A percentile compares a stretch with the other conserved stretches of the same genome.
phyloP scores from a whole-genome alignment of 1,140 invertebrate species.

The Drosophila santomea region DNA sequence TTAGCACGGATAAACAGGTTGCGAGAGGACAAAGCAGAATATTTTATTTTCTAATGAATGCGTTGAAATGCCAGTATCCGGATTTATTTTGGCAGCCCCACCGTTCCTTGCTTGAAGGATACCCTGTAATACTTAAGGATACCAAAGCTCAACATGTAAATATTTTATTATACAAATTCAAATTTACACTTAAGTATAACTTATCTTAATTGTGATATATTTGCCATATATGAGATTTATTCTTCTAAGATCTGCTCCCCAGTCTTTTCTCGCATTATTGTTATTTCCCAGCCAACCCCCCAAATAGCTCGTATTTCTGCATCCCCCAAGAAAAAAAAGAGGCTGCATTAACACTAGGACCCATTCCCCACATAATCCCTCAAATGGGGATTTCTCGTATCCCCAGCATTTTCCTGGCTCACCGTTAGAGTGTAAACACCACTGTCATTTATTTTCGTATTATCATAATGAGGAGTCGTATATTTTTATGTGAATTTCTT shows the following conservation, averaged over 20 bases:
- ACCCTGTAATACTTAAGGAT: conserved; percentile 9
- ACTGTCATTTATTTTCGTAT: conserved; percentile 84
- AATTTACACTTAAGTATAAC: too few relatives aligned
- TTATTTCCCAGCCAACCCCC: conserved; percentile 13
- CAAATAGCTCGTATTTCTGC: conserved; percentile 9
- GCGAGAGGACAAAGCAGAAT: conserved; percentile 55
- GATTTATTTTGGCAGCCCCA: conserved; percentile 32
- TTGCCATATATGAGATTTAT: neutral
- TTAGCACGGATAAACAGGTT: conserved; percentile 23
- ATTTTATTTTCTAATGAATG: conserved; percentile 76
- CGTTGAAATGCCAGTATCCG: conserved; percentile 63
- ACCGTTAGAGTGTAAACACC: conserved; percentile 64
- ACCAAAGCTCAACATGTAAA: too few relatives aligned
- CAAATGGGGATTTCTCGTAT: neutral
- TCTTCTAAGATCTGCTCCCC: neutral
- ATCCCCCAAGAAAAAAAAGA: conserved; percentile 8
- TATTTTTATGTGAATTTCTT: conserved; percentile 83
- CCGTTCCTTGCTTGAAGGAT: neutral
- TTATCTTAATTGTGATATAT: too few relatives aligned
- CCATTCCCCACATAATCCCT: conserved; percentile 13
- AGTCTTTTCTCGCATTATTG: conserved; percentile 2
- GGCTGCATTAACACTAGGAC: conserved; percentile 41
- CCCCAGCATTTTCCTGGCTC: conserved; percentile 10
- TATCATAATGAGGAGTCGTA: conserved; percentile 84
- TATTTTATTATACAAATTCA: too few relatives aligned